phyloP scores from a whole-genome alignment of 1,140 invertebrate species.

The Brachionus manjavacas region DNA sequence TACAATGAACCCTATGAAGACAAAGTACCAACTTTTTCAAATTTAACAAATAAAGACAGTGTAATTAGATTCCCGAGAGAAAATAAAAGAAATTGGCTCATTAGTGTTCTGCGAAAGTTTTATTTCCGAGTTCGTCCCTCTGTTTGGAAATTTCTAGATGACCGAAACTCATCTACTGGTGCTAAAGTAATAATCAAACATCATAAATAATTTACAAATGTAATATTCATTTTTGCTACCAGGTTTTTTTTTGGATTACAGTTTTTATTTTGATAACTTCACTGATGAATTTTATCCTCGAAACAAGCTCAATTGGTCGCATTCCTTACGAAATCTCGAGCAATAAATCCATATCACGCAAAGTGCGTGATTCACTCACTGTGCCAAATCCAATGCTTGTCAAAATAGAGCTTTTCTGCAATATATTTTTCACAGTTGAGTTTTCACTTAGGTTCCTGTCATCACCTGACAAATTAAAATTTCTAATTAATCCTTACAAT shows the following conservation, averaged over 20 bases:
- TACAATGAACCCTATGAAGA: neutral
- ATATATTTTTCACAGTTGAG: constrained; percentile 34
- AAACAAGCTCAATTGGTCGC: neutral
- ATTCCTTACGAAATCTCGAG: constrained; percentile 26
- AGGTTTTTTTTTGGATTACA: constrained; percentile 17
- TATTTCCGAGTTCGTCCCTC: neutral
- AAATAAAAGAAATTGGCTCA: constrained; percentile 10
- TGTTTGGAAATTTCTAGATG: constrained; percentile 35
- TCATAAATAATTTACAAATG: neutral
- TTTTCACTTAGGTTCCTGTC: constrained; percentile 52
- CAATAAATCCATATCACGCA: neutral
- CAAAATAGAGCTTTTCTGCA: constrained; percentile 8
- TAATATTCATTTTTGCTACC: neutral
- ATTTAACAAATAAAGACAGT: neutral
- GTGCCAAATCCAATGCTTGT: constrained; percentile 22
- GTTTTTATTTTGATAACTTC: constrained; percentile 23
- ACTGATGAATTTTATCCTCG: neutral
- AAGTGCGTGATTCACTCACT: neutral
- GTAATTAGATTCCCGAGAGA: constrained; percentile 28
- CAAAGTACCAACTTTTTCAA: neutral
- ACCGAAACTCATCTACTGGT: constrained; percentile 8
- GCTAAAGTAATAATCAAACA: neutral
- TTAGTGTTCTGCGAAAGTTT: neutral
- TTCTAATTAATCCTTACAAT: constrained; percentile 58
- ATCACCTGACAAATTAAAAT: constrained; percentile 55